Evolutionary conservation across 1,140 invertebrate species (phyloP), one percentile per base, ranked within the genome.

Genomic region (Drosophila santomea): DNA sequence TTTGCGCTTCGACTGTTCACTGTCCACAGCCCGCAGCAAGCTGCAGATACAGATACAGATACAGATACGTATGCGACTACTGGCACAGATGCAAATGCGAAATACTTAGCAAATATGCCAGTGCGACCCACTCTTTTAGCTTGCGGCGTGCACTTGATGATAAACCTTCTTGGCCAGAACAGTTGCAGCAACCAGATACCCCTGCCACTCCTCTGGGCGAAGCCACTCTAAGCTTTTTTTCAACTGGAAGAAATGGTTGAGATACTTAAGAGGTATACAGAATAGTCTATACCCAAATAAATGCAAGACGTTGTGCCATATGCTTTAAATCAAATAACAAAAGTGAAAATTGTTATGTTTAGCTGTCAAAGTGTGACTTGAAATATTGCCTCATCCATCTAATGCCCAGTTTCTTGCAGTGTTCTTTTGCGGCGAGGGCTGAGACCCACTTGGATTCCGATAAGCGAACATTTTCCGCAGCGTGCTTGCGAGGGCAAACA

Each of bases 1-100:
- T 86, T 86, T 82, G 62, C 60, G 55, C 60, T 73, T 62, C 50
- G 63, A 57, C 59, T 66, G 54, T 35, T 58, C 39, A 73, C 67
- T 66, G 60, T 36, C 54, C 73, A 57, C 56, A 39, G 63, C 74
- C 73, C 57, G 74, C 61, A 77, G 74, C 56, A 39, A 36, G 50
- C 45, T 61, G 35, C 62, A 64, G 66, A 55, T 63, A 47, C 71
- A 47, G 54, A 74, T 67, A 62, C 63, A 2, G 2, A 20, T 20
- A 25, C 25, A 5, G 25, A 25, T 55, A 47, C 62, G 25, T 39
- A 59, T 64, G 25, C 63, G 20, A 17, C 20, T 36, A 25, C 64
- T 36, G 60, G 38, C 35, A 28, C 25, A 47, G 58, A 47, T 23
- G 62, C 32, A 72, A 35, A 55, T 38, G 57, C 41, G 47, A 5